Base-by-base conservation (phyloP, 2,797 vertebrate species). In the Epinephelus coioides region DNA sequence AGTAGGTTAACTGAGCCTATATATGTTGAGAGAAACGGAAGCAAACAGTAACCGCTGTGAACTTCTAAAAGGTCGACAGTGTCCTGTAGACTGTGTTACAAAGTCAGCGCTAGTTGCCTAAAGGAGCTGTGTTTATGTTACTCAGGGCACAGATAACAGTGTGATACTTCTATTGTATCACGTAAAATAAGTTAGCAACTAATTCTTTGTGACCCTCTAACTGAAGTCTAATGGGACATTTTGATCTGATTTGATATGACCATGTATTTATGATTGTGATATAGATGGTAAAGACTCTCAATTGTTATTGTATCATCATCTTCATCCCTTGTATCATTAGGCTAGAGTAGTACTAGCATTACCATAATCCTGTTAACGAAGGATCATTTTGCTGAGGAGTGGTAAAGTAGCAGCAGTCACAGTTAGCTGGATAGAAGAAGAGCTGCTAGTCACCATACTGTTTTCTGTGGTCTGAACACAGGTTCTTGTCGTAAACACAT, bases 1-100 rank as follows among this genome's bases (percentile, higher is more conserved):
- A 27, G n/a, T 2, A n/a, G 23, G 17, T 30, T 46, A 51, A 51
- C 21, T 62, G 27, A 62, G 7, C 14, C 14, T 40, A 25, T 12
- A 44, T 44, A 19, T 49, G 25, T n/a, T 49, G 25, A 47, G 8
- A 34, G 6, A 71, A 50, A 15, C 7, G 3, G 5, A 51, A 50
- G 40, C 44, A 64, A 56, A 43, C 19, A 55, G 10, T 15, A 64
- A 23, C 44, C 51, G 25, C 51, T 64, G 34, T 44, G 14, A 13
- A 13, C 27, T 53, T 68, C 6, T 40, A 8, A 50, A 51, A 51
- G 9, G 4, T 71, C 43, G 49, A 7, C 34, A 38, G 51, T 60
- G 25, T 40, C 71, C 56, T 27, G 55, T 47, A 66, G 38, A 54
- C 30, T 51, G 59, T 9, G 70, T 49, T 11, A 38, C 14, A 63